Evolutionary conservation across 1,140 invertebrate genomes (phyloP), one percentile per base, ranked within the genome.

Genomic region (Drosophila kurseongensis): DNA sequence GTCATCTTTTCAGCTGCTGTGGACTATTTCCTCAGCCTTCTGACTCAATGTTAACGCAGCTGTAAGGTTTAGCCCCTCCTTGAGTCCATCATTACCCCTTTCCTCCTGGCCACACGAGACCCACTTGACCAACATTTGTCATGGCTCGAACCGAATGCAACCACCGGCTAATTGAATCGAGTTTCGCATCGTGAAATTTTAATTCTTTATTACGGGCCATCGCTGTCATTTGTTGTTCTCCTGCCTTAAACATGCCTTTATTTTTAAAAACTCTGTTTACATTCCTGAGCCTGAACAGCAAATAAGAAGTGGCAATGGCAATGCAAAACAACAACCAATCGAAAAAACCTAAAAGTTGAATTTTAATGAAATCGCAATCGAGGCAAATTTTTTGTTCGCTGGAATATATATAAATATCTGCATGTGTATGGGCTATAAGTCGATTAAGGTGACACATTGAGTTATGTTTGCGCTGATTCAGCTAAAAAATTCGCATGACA

Each of bases 371-470:
- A 89, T 44, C 76, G 79, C 83, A 74, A 83, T 69, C 63, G 42
- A 69, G 44, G 84, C 84, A 67, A 42, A 89, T 83, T 75, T 67
- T 72, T 59, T 80, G 40, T 58, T 74, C 51, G 32, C 47, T 56
- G 51, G 29, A 61, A 61, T 41, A 54, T 45, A 32, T n/a, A 44
- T 60, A 54, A 13, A 23, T 29, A 32, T 54, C 14, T 50, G 18
- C 27, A 62, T 59, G 50, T 40, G 59, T 55, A 71, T 52, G 41
- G 45, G 56, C 57, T 44, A 69, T 44, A 62, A 73, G 48, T 77
- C 79, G 69, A 67, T 55, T 65, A 59, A 83, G 83, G 83, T 88
- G 84, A 89, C 83, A 89, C 76, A 83, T 79, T 83, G 67, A 89
- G 59, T 80, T 77, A 69, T 89, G 72, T 83, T 88, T 88, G 72